phyloP scores from a whole-genome alignment of 1,140 invertebrate genomes.

The Ceratosolen fusciceps region DNA sequence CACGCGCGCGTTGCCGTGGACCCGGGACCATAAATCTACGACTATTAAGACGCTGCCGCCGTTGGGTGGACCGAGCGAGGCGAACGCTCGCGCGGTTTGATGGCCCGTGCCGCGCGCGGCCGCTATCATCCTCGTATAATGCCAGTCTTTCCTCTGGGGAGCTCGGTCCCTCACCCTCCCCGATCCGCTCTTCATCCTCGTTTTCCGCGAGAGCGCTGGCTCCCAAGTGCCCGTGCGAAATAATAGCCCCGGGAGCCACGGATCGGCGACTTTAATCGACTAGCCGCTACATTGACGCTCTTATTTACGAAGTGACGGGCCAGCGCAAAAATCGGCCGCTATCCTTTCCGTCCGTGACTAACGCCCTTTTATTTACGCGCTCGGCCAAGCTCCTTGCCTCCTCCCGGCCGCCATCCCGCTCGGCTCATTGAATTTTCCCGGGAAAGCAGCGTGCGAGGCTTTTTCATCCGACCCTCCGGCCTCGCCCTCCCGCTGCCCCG shows the following conservation, averaged over 20 bases:
- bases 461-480: not conserved
- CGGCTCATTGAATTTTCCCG: constrained; percentile 9
- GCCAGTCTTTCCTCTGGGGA: not conserved
- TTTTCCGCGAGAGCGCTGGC: not conserved
- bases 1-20: constrained; percentile 49
- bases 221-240: not conserved
- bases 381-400: constrained; percentile 11
- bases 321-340: not conserved
- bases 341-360: not conserved
- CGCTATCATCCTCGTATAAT: constrained; percentile 65
- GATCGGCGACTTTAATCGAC: not conserved
- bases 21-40: constrained; percentile 64
- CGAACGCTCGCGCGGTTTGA: constrained; percentile 59
- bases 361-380: not conserved
- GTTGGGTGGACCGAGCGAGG: constrained; percentile 54
- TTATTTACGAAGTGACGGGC: not conserved
- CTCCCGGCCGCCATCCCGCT: not conserved
- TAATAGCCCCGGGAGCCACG: not conserved
- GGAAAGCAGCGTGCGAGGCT: not conserved
- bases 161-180: not conserved
- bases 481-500: not conserved
- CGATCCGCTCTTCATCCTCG: not conserved
- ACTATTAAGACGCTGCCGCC: constrained; percentile 66
- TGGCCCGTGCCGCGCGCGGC: constrained; percentile 63
- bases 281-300: not conserved